phyloP scores from a whole-genome alignment of 2,797 vertebrate genomes.

The Ambastaia sidthimunki region DNA sequence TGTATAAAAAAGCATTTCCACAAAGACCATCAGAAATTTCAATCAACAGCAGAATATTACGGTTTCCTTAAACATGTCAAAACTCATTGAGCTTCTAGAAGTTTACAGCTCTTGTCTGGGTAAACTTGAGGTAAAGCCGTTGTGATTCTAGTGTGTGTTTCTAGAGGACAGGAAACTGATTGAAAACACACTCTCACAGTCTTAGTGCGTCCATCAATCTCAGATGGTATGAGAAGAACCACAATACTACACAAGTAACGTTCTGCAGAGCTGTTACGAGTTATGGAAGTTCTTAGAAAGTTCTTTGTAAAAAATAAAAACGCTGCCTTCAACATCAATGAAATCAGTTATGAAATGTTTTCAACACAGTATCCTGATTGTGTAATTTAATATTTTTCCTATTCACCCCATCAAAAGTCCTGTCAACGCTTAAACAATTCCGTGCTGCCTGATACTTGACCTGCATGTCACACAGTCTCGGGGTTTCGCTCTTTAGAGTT shows the following conservation, averaged over 20 bases:
- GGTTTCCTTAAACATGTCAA: slow-evolving; percentile 34
- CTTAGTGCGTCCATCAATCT: slow-evolving; percentile 29
- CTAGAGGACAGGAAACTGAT: slow-evolving; percentile 42
- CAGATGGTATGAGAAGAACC: background rate
- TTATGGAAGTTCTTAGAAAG: background rate
- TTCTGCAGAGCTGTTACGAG: slow-evolving; percentile 1
- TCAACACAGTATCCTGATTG: background rate
- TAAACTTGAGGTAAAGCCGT: slow-evolving; percentile 54
- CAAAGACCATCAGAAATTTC: background rate
- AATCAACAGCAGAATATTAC: slow-evolving; percentile 19
- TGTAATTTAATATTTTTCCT: background rate
- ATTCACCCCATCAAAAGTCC: background rate
- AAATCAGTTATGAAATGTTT: background rate
- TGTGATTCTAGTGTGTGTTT: slow-evolving; percentile 32
- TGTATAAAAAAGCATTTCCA: too few species aligned
- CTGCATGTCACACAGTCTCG: background rate
- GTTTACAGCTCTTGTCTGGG: slow-evolving; percentile 20
- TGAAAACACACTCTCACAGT: slow-evolving; percentile 55
- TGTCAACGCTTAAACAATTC: background rate
- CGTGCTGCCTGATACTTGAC: background rate
- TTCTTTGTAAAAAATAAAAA: background rate
- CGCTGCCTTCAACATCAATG: background rate
- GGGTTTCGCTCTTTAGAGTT: background rate
- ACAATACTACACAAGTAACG: background rate
- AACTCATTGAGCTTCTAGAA: slow-evolving; percentile 18